Conservation (phyloP, 2,797 vertebrate genomes). For the Adrianichthys oophorus region DNA sequence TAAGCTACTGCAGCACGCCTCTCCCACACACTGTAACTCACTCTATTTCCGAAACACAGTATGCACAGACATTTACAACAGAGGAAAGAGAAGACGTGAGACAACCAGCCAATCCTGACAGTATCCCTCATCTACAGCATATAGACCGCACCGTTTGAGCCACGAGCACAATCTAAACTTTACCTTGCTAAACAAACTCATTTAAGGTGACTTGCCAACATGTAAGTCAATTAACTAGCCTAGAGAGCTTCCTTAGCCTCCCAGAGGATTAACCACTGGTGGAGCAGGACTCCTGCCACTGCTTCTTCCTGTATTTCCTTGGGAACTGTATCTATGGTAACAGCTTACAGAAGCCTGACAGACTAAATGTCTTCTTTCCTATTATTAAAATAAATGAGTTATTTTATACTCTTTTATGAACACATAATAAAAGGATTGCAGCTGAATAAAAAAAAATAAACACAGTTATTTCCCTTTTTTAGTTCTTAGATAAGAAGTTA, state of each 20-base stretch:
- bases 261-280: slow-evolving; percentile 71
- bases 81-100: background rate
- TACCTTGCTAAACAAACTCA: background rate
- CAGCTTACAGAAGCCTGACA: slow-evolving; percentile 61
- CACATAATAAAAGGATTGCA: too few relatives aligned
- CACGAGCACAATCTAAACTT: background rate
- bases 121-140: slow-evolving; percentile 5
- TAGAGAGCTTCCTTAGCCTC: slow-evolving; percentile 33
- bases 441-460: too few relatives aligned
- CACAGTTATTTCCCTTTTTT: too few relatives aligned
- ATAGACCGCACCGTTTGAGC: background rate
- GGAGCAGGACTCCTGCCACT: slow-evolving; percentile 73
- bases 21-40: slow-evolving; percentile 57
- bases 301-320: slow-evolving; percentile 70
- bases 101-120: slow-evolving; percentile 15
- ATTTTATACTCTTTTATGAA: slow-evolving; percentile 8
- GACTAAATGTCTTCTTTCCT: slow-evolving; percentile 40
- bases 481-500: too few relatives aligned
- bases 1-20: slow-evolving; percentile 61
- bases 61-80: slow-evolving; percentile 24
- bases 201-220: too few relatives aligned
- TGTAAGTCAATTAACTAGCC: slow-evolving; percentile 17
- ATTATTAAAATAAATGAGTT: slow-evolving; percentile 33
- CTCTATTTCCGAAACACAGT: slow-evolving; percentile 22
- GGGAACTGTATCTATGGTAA: slow-evolving; percentile 78